Evolutionary conservation across 1,140 invertebrate genomes (phyloP), one percentile per base, ranked within the genome.

Genomic region (Gryon sp.): DNA sequence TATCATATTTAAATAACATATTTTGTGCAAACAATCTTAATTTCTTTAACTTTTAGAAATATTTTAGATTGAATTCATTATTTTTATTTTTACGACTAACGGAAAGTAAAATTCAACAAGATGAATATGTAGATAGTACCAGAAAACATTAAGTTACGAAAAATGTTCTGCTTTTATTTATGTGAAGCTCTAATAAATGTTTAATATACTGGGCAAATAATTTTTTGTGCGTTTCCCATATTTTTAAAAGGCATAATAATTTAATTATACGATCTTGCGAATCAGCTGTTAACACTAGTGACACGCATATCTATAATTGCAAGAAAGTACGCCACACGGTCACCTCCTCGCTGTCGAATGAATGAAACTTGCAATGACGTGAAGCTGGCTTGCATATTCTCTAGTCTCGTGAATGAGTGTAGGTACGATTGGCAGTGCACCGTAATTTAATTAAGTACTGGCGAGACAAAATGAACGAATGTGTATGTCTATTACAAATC

Each of bases 371-470:
- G 78, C 66, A 78, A 70, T 78, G 80, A 80, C 80, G 80, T 74
- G 73, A 68, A 73, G 72, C 36, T 65, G 43, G 69, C 22, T 24
- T 34, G 63, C 48, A 60, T 63, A 68, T 73, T 74, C 43, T 57
- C 68, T 68, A 63, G 57, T 20, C 80, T 82, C 76, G 78, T 84
- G 83, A 85, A 85, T 84, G 82, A 85, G 79, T 80, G 78, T 83
- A 83, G 75, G 75, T 84, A 83, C 80, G 82, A 82, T 84, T 85
- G 81, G n/a, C 80, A 85, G 80, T 80, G 76, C 79, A 79, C 81
- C 80, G 78, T 85, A 84, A 84, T 85, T 84, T 85, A 84, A 85
- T 85, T 83, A 85, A 84, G 79, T 79, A 79, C 75, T 76, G 81
- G 72, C 80, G 76, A 82, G 81, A 79, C 80, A 79, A 50, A 78